Evolutionary conservation across 1,140 invertebrate species (phyloP).

Genomic region (Neoseiulus cucumeris): DNA sequence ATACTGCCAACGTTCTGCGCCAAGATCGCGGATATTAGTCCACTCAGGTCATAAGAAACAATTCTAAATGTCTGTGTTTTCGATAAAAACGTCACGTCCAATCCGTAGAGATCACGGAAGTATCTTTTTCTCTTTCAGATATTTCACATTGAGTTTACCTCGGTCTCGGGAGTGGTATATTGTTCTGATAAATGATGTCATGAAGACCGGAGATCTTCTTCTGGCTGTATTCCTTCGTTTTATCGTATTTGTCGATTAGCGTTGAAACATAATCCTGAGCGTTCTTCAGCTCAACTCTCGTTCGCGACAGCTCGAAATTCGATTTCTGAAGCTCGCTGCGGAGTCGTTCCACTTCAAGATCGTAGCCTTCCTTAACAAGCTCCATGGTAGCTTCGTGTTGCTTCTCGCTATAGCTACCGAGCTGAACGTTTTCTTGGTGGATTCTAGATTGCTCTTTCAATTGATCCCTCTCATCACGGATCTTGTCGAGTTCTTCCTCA

Average conservation of each 20-base stretch:
- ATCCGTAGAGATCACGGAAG: too few species aligned
- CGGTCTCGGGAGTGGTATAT: not conserved
- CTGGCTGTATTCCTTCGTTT: not conserved
- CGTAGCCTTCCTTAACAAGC: not conserved
- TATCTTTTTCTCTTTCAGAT: too few species aligned
- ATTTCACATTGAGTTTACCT: too few species aligned
- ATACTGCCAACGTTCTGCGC: too few species aligned
- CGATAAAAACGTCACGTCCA: too few species aligned
- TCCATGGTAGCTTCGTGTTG: not conserved
- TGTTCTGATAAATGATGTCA: conserved; percentile 1
- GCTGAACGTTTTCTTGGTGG: not conserved
- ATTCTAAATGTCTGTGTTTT: too few species aligned
- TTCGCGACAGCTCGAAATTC: not conserved
- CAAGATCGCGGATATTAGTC: too few species aligned
- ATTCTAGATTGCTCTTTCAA: not conserved
- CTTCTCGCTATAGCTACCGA: not conserved
- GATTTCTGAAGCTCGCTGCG: not conserved
- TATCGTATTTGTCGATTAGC: not conserved
- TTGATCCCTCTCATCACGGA: not conserved
- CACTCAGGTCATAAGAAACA: too few species aligned
- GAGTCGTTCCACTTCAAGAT: not conserved
- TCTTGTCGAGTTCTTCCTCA: not conserved
- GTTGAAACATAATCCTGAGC: not conserved
- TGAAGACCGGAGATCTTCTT: not conserved
- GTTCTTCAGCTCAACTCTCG: not conserved